Evolutionary conservation across 2,888 invertebrate genomes (phyloP).

Genomic region (Gisinianus flammeolus): DNA sequence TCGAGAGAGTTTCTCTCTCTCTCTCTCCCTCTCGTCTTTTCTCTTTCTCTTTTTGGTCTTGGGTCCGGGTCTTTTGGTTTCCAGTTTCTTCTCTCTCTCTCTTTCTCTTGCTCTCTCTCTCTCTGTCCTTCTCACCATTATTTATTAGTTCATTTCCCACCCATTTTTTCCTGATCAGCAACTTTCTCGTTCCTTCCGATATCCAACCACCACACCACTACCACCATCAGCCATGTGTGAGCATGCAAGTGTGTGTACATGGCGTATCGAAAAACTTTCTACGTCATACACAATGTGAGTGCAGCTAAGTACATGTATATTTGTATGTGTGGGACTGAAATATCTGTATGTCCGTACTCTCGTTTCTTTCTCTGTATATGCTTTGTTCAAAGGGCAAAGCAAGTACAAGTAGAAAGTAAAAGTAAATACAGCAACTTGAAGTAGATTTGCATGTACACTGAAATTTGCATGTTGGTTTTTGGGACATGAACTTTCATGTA

Average conservation of each 20-base stretch:
- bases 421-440: too few relatives aligned
- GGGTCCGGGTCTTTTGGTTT: slow-evolving; percentile 32
- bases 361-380: too few relatives aligned
- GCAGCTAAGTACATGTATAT: too few relatives aligned
- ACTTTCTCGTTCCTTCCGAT: slow-evolving; percentile 30
- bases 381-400: too few relatives aligned
- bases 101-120: background rate
- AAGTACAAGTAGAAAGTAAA: too few relatives aligned
- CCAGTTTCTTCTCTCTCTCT: slow-evolving; percentile 29
- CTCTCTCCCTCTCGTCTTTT: background rate
- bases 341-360: too few relatives aligned
- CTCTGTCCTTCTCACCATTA: slow-evolving; percentile 39
- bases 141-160: slow-evolving; percentile 46
- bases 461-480: too few relatives aligned
- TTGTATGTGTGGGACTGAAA: background rate
- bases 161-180: slow-evolving; percentile 40
- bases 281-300: background rate
- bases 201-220: background rate
- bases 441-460: too few relatives aligned
- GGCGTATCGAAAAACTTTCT: background rate
- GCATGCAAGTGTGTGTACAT: background rate
- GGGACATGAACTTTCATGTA: too few relatives aligned
- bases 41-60: slow-evolving; percentile 19
- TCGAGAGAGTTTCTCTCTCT: slow-evolving; percentile 39
- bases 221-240: background rate